Percentiles rank a stretch among this genome's conserved stretches.
phyloP scores from a whole-genome alignment of 2,113 vertebrate species.

The Pungitius pungitius region DNA sequence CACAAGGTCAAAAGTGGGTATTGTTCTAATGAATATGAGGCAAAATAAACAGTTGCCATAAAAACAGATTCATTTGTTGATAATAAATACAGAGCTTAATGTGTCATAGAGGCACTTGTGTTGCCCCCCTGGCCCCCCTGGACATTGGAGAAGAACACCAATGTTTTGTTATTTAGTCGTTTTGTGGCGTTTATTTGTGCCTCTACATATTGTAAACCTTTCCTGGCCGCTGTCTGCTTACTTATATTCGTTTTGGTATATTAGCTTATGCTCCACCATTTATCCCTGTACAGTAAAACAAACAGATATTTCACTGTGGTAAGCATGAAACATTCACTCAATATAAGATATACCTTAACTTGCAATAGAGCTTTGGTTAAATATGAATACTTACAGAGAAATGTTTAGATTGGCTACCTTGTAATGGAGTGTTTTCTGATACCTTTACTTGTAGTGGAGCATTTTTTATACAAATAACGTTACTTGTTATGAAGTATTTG shows the following conservation, averaged over 20 bases:
- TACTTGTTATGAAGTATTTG: too few species aligned
- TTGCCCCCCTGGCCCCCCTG: too few species aligned
- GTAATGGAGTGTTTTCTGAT: too few species aligned
- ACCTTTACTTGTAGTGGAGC: too few species aligned
- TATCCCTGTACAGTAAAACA: background rate
- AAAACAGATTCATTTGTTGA: slow-evolving; percentile 31
- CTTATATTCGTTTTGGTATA: background rate
- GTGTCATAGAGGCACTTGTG: too few species aligned
- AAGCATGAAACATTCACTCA: background rate
- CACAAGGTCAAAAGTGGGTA: slow-evolving; percentile 28
- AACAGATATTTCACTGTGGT: background rate
- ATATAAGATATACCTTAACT: background rate
- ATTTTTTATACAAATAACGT: too few species aligned
- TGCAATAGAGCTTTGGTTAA: too few species aligned
- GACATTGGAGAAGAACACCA: slow-evolving; percentile 22
- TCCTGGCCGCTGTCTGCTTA: background rate
- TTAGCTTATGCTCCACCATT: background rate
- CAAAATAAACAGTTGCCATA: slow-evolving; percentile 54
- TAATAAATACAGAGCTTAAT: slow-evolving; percentile 12
- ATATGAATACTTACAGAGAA: too few species aligned
- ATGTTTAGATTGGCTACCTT: too few species aligned
- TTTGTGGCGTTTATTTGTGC: background rate
- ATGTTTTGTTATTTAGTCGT: background rate
- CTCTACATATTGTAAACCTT: background rate
- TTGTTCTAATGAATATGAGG: slow-evolving; percentile 35